Conservation (phyloP, 2,113 vertebrate genomes). For the Meleagris gallopavo region DNA sequence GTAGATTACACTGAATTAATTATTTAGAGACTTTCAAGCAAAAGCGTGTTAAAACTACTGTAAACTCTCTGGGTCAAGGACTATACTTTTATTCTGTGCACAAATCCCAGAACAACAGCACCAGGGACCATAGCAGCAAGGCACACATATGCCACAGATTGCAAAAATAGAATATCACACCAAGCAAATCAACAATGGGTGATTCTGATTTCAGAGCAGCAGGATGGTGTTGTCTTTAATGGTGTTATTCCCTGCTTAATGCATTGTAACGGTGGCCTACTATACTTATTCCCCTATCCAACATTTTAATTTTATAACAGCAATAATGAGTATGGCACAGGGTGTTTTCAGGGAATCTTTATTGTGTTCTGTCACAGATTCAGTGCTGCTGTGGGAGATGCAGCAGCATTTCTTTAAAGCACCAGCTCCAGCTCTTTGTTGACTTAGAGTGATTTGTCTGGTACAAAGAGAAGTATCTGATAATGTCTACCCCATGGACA, state of each 20-base stretch:
- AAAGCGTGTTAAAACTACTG: conserved; percentile 22
- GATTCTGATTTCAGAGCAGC: background rate
- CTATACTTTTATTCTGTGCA: background rate
- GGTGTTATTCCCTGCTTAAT: background rate
- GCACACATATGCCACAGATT: background rate
- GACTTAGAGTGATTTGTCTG: background rate
- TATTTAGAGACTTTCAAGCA: conserved; percentile 43
- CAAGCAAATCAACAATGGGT: background rate
- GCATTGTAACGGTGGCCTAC: background rate
- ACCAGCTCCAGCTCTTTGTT: background rate
- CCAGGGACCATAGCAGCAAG: fast-evolving
- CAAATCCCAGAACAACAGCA: background rate
- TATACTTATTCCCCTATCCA: background rate
- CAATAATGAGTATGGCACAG: conserved; percentile 12
- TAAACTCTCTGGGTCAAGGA: background rate
- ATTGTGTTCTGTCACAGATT: background rate
- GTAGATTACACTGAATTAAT: conserved; percentile 42
- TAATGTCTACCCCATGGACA: background rate
- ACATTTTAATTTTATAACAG: conserved; percentile 27
- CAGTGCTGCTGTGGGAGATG: conserved; percentile 6
- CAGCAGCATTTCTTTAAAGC: background rate
- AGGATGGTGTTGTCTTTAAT: background rate
- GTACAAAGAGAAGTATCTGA: background rate
- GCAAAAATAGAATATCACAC: background rate
- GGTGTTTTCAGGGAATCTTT: conserved; percentile 4